Conservation (phyloP, 2,888 invertebrate genomes). For the Euproctis similis region DNA sequence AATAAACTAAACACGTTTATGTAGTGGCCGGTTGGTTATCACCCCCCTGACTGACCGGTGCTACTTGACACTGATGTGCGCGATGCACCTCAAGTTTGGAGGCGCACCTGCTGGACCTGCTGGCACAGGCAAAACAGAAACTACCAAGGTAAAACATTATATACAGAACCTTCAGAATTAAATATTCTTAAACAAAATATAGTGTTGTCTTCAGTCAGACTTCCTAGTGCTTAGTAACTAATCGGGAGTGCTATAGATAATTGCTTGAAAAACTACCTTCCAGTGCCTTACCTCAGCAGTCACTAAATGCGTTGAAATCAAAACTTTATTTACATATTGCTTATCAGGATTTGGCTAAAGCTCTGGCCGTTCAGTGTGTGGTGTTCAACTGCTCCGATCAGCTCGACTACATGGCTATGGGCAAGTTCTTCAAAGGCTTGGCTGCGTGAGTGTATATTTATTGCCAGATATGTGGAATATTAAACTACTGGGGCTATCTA, state of each 20-base stretch:
- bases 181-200: too few relatives aligned
- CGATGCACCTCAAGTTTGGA: slow-evolving; percentile 89
- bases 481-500: too few relatives aligned
- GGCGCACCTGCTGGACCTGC: slow-evolving; percentile 94
- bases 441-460: slow-evolving; percentile 80
- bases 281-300: too few relatives aligned
- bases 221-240: too few relatives aligned
- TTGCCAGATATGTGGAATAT: too few relatives aligned
- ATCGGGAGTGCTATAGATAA: too few relatives aligned
- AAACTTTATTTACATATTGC: too few relatives aligned
- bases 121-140: slow-evolving; percentile 93
- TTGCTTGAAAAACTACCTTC: too few relatives aligned
- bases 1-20: too few relatives aligned
- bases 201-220: too few relatives aligned
- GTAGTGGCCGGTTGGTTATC: slow-evolving; percentile 88
- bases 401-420: slow-evolving; percentile 89
- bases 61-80: slow-evolving; percentile 92
- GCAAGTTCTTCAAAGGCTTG: slow-evolving; percentile 88
- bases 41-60: slow-evolving; percentile 94
- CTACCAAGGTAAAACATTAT: slow-evolving; percentile 86
- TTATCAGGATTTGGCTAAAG: slow-evolving; percentile 83
- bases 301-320: too few relatives aligned
- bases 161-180: too few relatives aligned
- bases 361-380: slow-evolving; percentile 87
- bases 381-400: slow-evolving; percentile 92